phyloP scores from a whole-genome alignment of 92 coral and sea anemone species.

The Scolanthus callimorphus region DNA sequence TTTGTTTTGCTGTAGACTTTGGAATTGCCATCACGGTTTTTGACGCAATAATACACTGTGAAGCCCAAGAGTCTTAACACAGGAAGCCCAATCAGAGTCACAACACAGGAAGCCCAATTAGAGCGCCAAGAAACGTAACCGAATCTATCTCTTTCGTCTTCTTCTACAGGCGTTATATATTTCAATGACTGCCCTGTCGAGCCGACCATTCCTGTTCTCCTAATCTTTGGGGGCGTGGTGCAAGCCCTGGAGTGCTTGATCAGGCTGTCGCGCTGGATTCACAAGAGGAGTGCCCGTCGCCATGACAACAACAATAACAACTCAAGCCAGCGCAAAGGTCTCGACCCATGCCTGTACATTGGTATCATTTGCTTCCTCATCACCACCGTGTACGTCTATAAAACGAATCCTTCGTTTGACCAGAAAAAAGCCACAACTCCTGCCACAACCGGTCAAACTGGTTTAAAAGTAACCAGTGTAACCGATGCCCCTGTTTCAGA shows the following conservation, averaged over 20 bases:
- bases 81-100: no score
- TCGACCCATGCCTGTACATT: slow-evolving; percentile 15
- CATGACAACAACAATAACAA: not conserved
- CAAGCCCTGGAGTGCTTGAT: slow-evolving; percentile 3
- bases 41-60: no score
- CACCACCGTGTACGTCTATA: slow-evolving; percentile 4
- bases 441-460: not conserved
- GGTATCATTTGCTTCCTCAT: slow-evolving; percentile 1
- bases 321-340: not conserved
- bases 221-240: slow-evolving; percentile 6
- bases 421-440: not conserved
- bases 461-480: not conserved
- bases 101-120: no score
- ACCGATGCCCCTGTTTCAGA: not conserved
- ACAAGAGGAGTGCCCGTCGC: not conserved
- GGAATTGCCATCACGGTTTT: no score
- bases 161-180: not conserved
- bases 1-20: no score
- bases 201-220: slow-evolving; percentile 13
- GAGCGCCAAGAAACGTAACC: no score
- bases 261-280: not conserved
- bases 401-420: slow-evolving; percentile 4
- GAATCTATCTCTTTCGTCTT: not conserved
- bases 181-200: slow-evolving; percentile 12
- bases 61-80: no score